Conservation (phyloP, 2,888 invertebrate species). For the Amaurobius ferox region DNA sequence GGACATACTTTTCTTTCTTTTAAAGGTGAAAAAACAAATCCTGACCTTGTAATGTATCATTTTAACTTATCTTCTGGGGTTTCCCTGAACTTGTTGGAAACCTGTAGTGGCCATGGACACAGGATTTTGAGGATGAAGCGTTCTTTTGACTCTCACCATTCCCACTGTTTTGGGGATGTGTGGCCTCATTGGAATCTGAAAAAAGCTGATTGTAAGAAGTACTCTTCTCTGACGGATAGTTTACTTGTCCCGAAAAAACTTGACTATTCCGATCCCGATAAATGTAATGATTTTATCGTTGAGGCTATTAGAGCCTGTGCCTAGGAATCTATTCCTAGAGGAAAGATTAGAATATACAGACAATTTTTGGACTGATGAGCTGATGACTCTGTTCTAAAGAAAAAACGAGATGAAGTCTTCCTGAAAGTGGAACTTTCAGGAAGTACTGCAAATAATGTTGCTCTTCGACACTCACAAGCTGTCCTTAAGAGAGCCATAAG, state of each 20-base stretch:
- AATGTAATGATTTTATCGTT: not conserved
- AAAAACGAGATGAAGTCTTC: not conserved
- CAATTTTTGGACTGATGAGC: slow-evolving; percentile 10
- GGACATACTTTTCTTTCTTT: slow-evolving; percentile 20
- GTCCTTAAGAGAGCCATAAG: slow-evolving; percentile 6
- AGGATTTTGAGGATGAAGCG: not conserved
- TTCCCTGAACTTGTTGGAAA: slow-evolving; percentile 13
- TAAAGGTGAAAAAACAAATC: slow-evolving; percentile 19
- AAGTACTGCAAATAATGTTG: not conserved
- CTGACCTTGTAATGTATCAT: slow-evolving; percentile 2
- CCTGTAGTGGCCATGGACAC: slow-evolving; percentile 18
- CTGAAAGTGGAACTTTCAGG: slow-evolving; percentile 8
- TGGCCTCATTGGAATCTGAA: slow-evolving; percentile 3
- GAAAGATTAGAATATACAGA: slow-evolving; percentile 9
- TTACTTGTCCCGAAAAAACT: not conserved
- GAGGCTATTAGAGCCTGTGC: slow-evolving; percentile 2
- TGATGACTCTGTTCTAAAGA: slow-evolving; percentile 3
- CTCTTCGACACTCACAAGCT: slow-evolving; percentile 7
- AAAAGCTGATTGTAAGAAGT: not conserved
- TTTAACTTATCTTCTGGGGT: not conserved
- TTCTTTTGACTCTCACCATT: not conserved
- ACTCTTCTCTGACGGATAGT: not conserved
- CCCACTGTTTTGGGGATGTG: not conserved
- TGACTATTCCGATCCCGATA: not conserved
- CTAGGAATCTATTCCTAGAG: slow-evolving; percentile 14